These are phyloP conservation scores for Chlamydotis undulata DNA, from an alignment of 2,113 vertebrate species.

Conservation along the genomic window DNA sequence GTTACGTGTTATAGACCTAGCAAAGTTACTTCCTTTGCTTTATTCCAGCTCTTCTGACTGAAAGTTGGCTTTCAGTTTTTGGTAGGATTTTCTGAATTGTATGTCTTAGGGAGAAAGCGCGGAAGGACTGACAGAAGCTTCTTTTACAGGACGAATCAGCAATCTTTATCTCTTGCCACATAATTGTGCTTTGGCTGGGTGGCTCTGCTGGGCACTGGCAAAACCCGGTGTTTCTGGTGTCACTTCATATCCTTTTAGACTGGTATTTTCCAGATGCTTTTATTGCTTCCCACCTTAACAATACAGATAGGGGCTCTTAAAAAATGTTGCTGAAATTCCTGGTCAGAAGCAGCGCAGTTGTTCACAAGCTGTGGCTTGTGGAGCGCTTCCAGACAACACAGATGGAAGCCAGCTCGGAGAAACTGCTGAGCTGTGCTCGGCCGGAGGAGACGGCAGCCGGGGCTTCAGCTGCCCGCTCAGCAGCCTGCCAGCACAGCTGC, in stretches of 20 bases:
- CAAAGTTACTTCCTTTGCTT: not conserved
- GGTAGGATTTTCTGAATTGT: not conserved
- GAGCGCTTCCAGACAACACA: not conserved
- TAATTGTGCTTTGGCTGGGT: not conserved
- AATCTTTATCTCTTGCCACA: not conserved
- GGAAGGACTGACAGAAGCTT: not conserved
- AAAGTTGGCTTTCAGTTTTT: not conserved
- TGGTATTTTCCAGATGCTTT: not conserved
- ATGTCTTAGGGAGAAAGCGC: not conserved
- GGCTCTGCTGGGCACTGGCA: not conserved
- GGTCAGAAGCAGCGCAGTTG: not conserved
- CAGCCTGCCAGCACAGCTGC: not conserved
- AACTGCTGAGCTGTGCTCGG: not conserved
- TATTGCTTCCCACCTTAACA: not conserved
- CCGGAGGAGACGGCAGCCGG: fast-evolving
- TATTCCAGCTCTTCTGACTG: not conserved
- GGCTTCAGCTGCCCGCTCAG: not conserved
- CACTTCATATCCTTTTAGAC: not conserved
- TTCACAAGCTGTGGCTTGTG: not conserved
- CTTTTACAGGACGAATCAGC: not conserved
- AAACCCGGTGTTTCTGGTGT: not conserved
- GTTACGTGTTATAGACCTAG: not conserved
- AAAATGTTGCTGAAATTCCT: not conserved
- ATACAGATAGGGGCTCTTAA: not conserved
- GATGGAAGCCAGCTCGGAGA: not conserved